Base-by-base conservation (phyloP, 2,113 vertebrate species). In the Entosphenus tridentatus region DNA sequence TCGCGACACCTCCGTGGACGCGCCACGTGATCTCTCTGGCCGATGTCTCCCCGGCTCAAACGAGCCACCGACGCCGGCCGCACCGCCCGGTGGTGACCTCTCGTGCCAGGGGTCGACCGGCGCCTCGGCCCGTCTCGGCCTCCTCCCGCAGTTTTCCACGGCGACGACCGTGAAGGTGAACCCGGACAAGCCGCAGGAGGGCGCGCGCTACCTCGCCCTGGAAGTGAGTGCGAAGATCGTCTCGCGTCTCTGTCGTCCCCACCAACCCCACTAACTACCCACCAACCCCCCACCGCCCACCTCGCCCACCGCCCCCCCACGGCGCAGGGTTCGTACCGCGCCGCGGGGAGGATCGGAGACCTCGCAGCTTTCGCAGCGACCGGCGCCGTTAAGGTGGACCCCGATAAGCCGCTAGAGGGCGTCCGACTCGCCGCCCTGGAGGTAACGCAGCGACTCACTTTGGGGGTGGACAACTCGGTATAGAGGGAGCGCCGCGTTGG, bases 401-500 rank as follows among this genome's bases (percentile, higher is more conserved):
- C 93, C 0, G 91, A 97, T 75, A 97, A 97, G 70, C 87, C 93
- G 1, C 77, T 97, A 67, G 87, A 97, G 75, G 88, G 88, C 0
- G 82, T 79, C n/a, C 83, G 87, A 55, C 79, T 93, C 68, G 80
- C 81, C 2, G 81, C 78, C 0, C 78, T 97, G 57, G 84, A 97
- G 91, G 93, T 96, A 85, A 78, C 6, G 6, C 39, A 7, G 39
- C 39, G 39, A 39, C 6, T 5, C 39, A 39, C 39, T 7, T 3
- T 7, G 5, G 39, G 39, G 39, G 39, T 39, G 39, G 39, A 39
- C 39, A 39, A 7, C 39, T 39, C 39, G 39, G 39, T 39, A 3
- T 39, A 39, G 39, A 39, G 39, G 39, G 39, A 1, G 39, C 39
- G 39, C 39, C 39, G 39, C 39, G 6, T 5, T 39, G 39, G 39